These are phyloP conservation scores for Acleris laterana DNA, from an alignment of 2,888 invertebrate genomes.

Conservation along the genomic window DNA sequence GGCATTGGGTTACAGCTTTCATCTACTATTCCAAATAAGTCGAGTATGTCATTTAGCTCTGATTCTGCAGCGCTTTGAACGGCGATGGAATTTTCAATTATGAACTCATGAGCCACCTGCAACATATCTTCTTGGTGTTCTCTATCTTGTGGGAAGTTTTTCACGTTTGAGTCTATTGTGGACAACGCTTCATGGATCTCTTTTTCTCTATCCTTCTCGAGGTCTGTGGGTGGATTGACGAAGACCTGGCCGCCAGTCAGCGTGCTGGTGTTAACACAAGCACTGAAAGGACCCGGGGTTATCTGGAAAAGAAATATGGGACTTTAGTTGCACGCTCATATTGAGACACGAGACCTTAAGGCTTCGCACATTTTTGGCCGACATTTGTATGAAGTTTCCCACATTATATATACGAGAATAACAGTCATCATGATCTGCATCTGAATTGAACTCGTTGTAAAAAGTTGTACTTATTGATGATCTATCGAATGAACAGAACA, in stretches of 20 bases:
- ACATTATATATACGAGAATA: too few species aligned
- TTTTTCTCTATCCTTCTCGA: conserved; percentile 28
- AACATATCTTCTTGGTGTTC: conserved; percentile 55
- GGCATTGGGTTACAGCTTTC: conserved; percentile 19
- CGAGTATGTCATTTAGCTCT: conserved; percentile 41
- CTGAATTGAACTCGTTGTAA: too few species aligned
- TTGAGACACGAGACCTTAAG: too few species aligned
- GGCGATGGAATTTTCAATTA: conserved; percentile 48
- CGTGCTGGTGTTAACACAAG: conserved; percentile 54
- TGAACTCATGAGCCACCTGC: conserved; percentile 57
- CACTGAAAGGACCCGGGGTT: conserved; percentile 48
- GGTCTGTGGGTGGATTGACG: conserved; percentile 54
- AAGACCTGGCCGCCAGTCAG: conserved; percentile 69
- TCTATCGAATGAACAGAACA: too few species aligned
- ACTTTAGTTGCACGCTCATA: neutral
- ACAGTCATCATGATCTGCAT: too few species aligned
- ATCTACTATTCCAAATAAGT: conserved; percentile 43
- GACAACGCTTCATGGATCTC: conserved; percentile 58
- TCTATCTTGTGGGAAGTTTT: conserved; percentile 51
- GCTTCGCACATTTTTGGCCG: too few species aligned
- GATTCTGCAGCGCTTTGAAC: conserved; percentile 9
- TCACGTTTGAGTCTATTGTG: conserved; percentile 49
- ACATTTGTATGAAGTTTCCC: too few species aligned
- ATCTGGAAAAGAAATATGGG: conserved; percentile 50
- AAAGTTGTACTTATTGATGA: too few species aligned